Percentiles rank a stretch among this genome's conserved stretches.
phyloP scores from a whole-genome alignment of 2,113 vertebrate genomes.

The Phalacrocorax pelagicus region DNA sequence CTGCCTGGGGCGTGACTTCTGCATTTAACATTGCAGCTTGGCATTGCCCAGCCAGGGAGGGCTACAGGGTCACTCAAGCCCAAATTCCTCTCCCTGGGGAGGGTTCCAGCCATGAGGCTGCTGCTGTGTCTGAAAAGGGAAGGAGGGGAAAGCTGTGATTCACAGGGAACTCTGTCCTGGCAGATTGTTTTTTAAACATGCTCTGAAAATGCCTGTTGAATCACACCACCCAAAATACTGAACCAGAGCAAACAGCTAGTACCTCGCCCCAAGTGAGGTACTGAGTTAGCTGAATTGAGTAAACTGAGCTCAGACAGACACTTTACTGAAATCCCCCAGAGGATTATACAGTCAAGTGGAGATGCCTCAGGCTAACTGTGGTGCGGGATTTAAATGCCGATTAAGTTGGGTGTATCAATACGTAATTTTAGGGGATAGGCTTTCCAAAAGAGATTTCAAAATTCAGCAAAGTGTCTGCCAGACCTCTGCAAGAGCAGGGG shows the following conservation, averaged over 20 bases:
- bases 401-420: background rate
- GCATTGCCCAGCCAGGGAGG: background rate
- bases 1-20: background rate
- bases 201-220: background rate
- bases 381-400: background rate
- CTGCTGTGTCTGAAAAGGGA: background rate
- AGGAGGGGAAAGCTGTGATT: background rate
- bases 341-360: background rate
- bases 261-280: background rate
- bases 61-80: background rate
- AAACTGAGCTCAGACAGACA: background rate
- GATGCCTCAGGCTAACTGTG: background rate
- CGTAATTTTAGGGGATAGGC: background rate
- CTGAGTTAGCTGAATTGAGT: background rate
- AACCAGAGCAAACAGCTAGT: background rate
- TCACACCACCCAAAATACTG: background rate
- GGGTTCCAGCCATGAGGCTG: background rate
- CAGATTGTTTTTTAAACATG: background rate
- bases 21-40: background rate
- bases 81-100: background rate
- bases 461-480: background rate
- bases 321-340: background rate
- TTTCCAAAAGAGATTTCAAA: background rate
- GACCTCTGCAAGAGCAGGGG: background rate
- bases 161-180: background rate